Conservation (phyloP, 2,113 vertebrate genomes). For the Grallaria varia region DNA sequence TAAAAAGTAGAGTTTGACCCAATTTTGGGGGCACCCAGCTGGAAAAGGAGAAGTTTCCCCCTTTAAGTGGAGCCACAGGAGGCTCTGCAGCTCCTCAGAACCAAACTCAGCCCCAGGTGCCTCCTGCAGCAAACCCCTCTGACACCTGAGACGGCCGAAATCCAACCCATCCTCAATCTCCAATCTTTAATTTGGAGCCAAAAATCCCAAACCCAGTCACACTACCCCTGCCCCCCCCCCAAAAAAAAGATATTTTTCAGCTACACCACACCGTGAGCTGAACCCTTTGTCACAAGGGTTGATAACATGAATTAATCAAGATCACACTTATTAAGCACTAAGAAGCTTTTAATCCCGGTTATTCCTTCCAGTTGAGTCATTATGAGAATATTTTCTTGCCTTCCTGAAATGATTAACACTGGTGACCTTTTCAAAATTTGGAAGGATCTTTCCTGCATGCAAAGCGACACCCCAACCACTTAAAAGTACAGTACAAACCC, state of each 20-base stretch:
- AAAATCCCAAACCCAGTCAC: not conserved
- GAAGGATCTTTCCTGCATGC: not conserved
- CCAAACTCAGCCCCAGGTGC: not conserved
- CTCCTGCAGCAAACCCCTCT: not conserved
- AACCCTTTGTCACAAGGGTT: not conserved
- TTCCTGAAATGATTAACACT: conserved; percentile 32
- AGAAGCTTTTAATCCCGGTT: conserved; percentile 16
- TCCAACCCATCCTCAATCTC: not conserved
- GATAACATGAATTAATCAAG: not conserved
- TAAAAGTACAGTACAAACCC: not conserved
- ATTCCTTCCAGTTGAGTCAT: conserved; percentile 34
- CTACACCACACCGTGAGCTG: accelerated
- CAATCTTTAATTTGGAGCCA: not conserved
- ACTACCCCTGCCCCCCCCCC: accelerated
- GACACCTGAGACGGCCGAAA: not conserved
- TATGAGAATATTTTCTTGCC: not conserved
- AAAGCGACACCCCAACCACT: not conserved
- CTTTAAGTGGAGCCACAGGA: not conserved
- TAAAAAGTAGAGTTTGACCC: not conserved
- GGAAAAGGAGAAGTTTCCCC: not conserved
- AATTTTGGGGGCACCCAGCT: not conserved
- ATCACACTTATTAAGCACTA: not conserved
- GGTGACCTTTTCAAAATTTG: conserved; percentile 35
- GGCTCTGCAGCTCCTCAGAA: not conserved
- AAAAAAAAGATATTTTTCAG: accelerated